phyloP scores from a whole-genome alignment of 2,113 vertebrate genomes.

The Zeus faber region DNA sequence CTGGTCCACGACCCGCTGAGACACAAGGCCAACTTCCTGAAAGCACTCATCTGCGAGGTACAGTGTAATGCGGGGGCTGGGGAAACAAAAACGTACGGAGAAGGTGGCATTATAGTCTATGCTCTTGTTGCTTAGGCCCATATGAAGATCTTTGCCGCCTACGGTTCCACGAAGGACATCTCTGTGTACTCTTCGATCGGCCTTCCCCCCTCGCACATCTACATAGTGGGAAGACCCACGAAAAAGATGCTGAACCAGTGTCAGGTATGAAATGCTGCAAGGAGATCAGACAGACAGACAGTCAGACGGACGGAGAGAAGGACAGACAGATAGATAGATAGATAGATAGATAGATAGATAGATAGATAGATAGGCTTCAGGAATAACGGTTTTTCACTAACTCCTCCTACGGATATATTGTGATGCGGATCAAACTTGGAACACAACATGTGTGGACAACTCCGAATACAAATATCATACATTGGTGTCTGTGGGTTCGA shows the following conservation, averaged over 20 bases:
- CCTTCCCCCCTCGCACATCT: conserved; percentile 90
- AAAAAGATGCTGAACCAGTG: conserved; percentile 97
- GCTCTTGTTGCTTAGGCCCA: conserved; percentile 77
- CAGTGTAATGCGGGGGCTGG: conserved; percentile 10
- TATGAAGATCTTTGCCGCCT: conserved; percentile 91
- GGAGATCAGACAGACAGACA: too few relatives aligned
- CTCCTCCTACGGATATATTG: too few relatives aligned
- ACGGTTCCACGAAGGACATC: conserved; percentile 96
- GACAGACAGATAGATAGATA: too few relatives aligned
- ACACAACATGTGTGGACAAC: too few relatives aligned
- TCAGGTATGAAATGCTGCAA: too few relatives aligned
- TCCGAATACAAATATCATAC: too few relatives aligned
- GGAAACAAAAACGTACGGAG: neutral
- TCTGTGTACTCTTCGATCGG: conserved; percentile 91
- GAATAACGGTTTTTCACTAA: too few relatives aligned
- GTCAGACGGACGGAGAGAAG: too few relatives aligned
- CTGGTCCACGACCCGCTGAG: conserved; percentile 94
- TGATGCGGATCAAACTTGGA: too few relatives aligned
- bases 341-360: too few relatives aligned
- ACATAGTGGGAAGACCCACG: conserved; percentile 93
- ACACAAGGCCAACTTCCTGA: conserved; percentile 98
- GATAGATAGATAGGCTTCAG: too few relatives aligned
- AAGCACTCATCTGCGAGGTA: conserved; percentile 85
- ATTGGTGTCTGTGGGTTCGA: too few relatives aligned
- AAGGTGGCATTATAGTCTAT: neutral